Evolutionary conservation across 2,797 vertebrate genomes (phyloP).

Genomic region (Parambassis ranga): DNA sequence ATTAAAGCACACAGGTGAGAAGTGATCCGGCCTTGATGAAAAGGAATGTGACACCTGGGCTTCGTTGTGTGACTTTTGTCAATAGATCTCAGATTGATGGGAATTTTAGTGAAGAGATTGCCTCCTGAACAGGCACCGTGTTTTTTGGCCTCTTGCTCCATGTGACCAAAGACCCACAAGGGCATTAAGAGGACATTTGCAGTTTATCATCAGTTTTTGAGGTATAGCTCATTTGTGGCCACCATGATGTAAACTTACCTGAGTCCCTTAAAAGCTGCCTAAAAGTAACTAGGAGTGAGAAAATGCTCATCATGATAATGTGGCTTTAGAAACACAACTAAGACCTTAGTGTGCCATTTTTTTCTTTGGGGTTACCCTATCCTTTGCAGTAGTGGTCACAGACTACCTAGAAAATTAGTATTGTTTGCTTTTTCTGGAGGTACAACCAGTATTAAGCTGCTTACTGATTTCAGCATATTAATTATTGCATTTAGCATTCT

Average conservation of each 20-base stretch:
- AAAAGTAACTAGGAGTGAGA: too few species aligned
- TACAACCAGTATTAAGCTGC: too few species aligned
- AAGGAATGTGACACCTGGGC: conserved; percentile 68
- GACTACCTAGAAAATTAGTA: too few species aligned
- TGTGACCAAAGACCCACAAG: background rate
- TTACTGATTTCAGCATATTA: too few species aligned
- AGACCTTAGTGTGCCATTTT: too few species aligned
- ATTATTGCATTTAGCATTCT: too few species aligned
- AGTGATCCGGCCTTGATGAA: conserved; percentile 63
- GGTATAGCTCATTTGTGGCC: background rate
- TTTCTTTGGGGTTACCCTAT: too few species aligned
- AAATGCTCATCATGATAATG: too few species aligned
- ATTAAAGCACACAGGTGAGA: conserved; percentile 53
- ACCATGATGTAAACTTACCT: background rate
- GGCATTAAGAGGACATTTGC: background rate
- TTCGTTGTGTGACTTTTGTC: conserved; percentile 62
- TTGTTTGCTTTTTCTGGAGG: too few species aligned
- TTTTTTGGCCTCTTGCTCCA: background rate
- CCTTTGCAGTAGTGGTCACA: too few species aligned
- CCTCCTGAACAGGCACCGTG: conserved; percentile 6
- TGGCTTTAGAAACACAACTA: too few species aligned
- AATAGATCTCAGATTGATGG: conserved; percentile 66
- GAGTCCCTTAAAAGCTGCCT: too few species aligned
- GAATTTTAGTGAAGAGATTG: conserved; percentile 37
- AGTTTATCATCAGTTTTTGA: background rate